phyloP scores from a whole-genome alignment of 2,888 invertebrate genomes.

The Barypeithes pellucidus region DNA sequence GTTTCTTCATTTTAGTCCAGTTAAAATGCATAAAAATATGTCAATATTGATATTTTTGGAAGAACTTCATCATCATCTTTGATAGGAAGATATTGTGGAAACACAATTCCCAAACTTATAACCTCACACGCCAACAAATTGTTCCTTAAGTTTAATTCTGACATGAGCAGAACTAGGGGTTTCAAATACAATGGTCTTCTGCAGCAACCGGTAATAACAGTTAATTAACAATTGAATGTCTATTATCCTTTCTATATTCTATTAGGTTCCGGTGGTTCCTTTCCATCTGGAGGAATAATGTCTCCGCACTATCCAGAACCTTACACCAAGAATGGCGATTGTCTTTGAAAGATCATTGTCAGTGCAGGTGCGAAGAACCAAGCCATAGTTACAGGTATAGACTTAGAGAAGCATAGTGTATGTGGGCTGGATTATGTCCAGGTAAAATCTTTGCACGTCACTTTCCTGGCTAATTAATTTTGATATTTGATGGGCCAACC shows the following conservation, averaged over 20 bases:
- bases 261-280: constrained; percentile 81
- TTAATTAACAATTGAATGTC: background rate
- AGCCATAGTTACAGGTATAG: constrained; percentile 80
- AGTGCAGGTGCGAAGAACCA: constrained; percentile 82
- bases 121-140: constrained; percentile 85
- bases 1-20: constrained; percentile 12
- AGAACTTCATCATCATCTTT: constrained; percentile 80
- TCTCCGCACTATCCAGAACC: constrained; percentile 90
- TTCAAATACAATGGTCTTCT: constrained; percentile 84
- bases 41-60: constrained; percentile 70
- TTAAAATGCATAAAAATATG: background rate
- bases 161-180: constrained; percentile 78
- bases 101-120: constrained; percentile 75
- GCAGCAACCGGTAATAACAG: constrained; percentile 73
- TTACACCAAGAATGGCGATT: constrained; percentile 82
- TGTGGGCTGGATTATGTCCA: constrained; percentile 83
- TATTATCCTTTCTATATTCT: constrained; percentile 8
- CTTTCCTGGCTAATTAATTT: too few relatives aligned
- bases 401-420: constrained; percentile 74
- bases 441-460: too few relatives aligned
- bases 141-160: constrained; percentile 84
- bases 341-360: constrained; percentile 85
- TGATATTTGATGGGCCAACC: constrained; percentile 81
- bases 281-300: constrained; percentile 82
- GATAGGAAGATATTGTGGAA: constrained; percentile 87